A percentile compares a stretch with the other conserved stretches of the same genome.
phyloP scores from a whole-genome alignment of 2,113 vertebrate genomes.

The Erythrocebus patas region DNA sequence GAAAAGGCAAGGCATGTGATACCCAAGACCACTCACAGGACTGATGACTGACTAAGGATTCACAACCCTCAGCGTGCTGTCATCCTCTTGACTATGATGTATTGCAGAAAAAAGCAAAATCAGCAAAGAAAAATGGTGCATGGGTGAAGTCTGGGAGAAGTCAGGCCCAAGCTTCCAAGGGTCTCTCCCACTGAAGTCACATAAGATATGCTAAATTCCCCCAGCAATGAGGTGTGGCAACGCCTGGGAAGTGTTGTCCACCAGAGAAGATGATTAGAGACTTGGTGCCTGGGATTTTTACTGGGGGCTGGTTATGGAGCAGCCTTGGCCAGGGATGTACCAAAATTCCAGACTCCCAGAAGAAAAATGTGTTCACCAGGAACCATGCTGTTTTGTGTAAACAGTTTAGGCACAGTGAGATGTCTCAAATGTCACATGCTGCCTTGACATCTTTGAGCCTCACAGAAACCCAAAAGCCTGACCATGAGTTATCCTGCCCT shows the following conservation, averaged over 20 bases:
- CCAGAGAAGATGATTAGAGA: neutral
- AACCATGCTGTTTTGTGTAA: neutral
- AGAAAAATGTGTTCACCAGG: neutral
- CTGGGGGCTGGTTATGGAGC: neutral
- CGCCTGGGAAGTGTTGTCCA: accelerated
- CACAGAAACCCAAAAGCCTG: neutral
- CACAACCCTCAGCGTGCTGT: accelerated
- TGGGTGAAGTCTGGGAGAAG: neutral
- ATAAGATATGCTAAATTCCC: neutral
- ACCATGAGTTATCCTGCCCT: neutral
- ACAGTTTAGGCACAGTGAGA: neutral
- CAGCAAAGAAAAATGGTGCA: neutral
- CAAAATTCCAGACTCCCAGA: neutral
- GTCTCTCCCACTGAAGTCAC: neutral
- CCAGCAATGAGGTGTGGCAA: neutral
- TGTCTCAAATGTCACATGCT: neutral
- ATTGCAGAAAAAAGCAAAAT: neutral
- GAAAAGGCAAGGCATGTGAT: neutral
- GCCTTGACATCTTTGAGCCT: neutral
- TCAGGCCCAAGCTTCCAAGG: neutral
- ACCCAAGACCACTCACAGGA: neutral
- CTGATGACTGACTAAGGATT: neutral
- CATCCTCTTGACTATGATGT: neutral
- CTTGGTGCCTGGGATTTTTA: neutral
- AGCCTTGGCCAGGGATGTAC: neutral